Base-by-base conservation (phyloP, 2,888 invertebrate genomes). In the Dynastes hyllus region DNA sequence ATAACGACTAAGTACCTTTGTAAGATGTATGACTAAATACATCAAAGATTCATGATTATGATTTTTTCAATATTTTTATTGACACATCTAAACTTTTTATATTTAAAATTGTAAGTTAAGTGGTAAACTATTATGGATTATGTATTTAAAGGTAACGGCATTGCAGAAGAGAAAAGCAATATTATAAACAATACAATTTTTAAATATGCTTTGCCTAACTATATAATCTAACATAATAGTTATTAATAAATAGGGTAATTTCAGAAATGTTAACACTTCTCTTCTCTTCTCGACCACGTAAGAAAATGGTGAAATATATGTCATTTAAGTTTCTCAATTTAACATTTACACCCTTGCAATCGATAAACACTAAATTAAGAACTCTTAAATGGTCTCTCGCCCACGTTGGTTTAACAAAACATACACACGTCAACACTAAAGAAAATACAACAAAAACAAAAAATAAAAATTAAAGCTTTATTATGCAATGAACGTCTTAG, bases 381-480 rank as follows among this genome's bases (percentile, higher is more conserved):
- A 45, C 11, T 8, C 45, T 45, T 45, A 45, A 45, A 45, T 8
- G 11, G 8, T 2, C 11, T 45, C 11, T 8, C 32, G 5, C 2
- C 45, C 11, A 8, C 45, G 8, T 45, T 45, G 45, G 45, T 45
- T 8, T 45, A 11, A 45, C 45, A 11, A 8, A 45, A 45, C 11
- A 11, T 8, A 11, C 45, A 45, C 11, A 45, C 32, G 69, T 51
- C 51, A 51, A 69, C 69, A 69, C 51, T 69, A 51, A 51, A 69
- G 69, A 69, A 50, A 63, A 29, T 29, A 63, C 50, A 69, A 50
- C 16, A 69, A 51, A 37, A 69, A 11, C 51, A 69, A 50, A n/a
- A 69, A 27, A 50, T 53, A 32, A 27, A 75, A 75, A 75, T 75
- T 75, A 75, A 75, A 75, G 73, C 73, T 75, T 61, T n/a, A 29